These are phyloP conservation scores for Tuta absoluta DNA, from an alignment of 2,888 invertebrate genomes.

Conservation along the genomic window DNA sequence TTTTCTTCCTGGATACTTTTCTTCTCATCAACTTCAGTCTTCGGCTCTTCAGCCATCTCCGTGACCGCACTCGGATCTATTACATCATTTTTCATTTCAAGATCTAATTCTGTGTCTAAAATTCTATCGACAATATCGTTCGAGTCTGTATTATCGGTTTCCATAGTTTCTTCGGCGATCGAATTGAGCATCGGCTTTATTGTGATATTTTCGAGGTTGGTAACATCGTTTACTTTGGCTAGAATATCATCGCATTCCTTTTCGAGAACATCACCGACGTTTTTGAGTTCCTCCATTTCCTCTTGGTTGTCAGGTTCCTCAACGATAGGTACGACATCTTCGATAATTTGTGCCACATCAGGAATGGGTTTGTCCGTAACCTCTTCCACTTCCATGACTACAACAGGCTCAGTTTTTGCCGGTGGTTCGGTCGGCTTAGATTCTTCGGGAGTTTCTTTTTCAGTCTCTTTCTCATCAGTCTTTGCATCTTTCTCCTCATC, in stretches of 20 bases:
- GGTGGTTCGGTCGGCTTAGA: conserved; percentile 39
- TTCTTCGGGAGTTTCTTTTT: conserved; percentile 43
- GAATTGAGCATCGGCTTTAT: conserved; percentile 64
- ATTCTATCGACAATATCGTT: conserved; percentile 71
- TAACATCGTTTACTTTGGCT: conserved; percentile 73
- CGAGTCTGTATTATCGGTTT: conserved; percentile 63
- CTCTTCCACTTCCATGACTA: conserved; percentile 64
- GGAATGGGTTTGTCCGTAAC: conserved; percentile 54
- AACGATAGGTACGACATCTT: conserved; percentile 62
- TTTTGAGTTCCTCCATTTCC: conserved; percentile 67
- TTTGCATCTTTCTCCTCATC: conserved; percentile 57
- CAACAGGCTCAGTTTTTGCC: conserved; percentile 42
- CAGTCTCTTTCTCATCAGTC: conserved; percentile 55
- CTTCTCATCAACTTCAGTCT: conserved; percentile 36
- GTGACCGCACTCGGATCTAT: conserved; percentile 48
- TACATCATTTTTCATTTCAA: conserved; percentile 60
- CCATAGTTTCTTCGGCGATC: conserved; percentile 67
- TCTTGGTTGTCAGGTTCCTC: conserved; percentile 59
- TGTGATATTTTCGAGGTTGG: conserved; percentile 67
- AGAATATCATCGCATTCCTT: conserved; percentile 77
- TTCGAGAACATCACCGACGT: conserved; percentile 68
- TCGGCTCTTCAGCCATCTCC: conserved; percentile 43
- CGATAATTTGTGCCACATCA: conserved; percentile 59
- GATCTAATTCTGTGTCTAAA: conserved; percentile 66
- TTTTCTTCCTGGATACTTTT: conserved; percentile 29